Base-by-base conservation (phyloP, 2,113 vertebrate species). In the Pluvialis apricaria region DNA sequence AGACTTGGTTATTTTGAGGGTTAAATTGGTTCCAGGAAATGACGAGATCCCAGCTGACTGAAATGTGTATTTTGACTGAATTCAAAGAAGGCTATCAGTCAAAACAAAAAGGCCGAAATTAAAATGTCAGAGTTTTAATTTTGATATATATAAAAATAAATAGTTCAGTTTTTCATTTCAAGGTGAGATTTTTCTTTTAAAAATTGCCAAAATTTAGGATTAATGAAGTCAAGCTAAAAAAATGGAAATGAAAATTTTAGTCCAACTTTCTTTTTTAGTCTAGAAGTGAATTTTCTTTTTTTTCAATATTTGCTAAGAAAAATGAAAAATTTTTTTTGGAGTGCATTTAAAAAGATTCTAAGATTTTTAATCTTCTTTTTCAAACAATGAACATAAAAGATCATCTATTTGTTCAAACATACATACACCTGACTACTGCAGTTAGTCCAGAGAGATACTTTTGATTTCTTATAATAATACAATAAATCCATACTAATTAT, bases 71-170 rank as follows among this genome's bases (percentile, higher is more conserved):
- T 92, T 75, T 78, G 45, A 58, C 22, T 73, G 28, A 77, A 73
- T 73, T 61, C 16, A 82, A 61, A 62, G 8, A 61, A 61, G 0
- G 0, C 0, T 32, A 8, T 10, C 2, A 38, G 58, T 38, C 21
- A 62, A 57, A 79, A 21, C 16, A 55, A 9, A 5, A 42, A 36
- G 7, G 12, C 8, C 9, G 24, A 80, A 66, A 44, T 38, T 6
- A 68, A 89, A 83, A 80, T 11, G 22, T 19, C 13, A 45, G 21
- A 26, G 10, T 32, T 60, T 49, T 38, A 29, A 49, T 79, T 66
- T 32, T n/a, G 5, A 34, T 66, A 42, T 20, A 34, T 45, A n/a
- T n/a, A 40, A 24, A 76, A 66, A 40, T 10, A 57, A 44, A 55
- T 32, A 57, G 24, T 47, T 60, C 4, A 34, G 2, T 10, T 36